Evolutionary conservation across 2,113 vertebrate genomes (phyloP), one percentile per base, ranked within the genome.

Genomic region (Lutjanus erythropterus): DNA sequence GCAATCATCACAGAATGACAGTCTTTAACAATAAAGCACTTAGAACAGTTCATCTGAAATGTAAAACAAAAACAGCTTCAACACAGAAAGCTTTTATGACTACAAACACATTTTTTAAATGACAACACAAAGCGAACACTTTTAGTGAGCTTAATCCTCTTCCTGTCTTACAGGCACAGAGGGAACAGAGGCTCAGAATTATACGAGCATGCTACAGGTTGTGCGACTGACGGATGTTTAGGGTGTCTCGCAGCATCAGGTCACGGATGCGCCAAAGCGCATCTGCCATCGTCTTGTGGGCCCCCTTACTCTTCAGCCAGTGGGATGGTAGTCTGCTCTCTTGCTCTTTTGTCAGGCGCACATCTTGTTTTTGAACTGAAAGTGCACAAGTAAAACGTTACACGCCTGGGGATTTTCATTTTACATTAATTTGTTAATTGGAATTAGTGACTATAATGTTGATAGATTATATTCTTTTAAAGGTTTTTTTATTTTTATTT

Each of bases 301-400:
- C 98, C 3, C 98, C 98, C 90, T 99, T 99, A 85, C 98, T 99
- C 88, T 99, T 98, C 88, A 99, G 85, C 98, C 98, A 99, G 84
- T 99, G 98, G 9, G 97, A 96, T 12, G 98, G 98, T 23, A 99
- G 96, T 19, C 97, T 95, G 89, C 97, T 97, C 88, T 99, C 98
- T 60, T 99, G 98, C 83, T 99, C 98, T 93, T 98, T 99, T 4
- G 97, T 97, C 84, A 99, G 88, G 62, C 98, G 97, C 49, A 99
- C 93, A 16, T 99, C 98, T 84, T 97, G 96, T 89, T 97, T 96
- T 90, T 96, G 95, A 66, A 96, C 98, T 99, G 89, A 68, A 81
- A 86, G 6, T 31, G 2, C 35, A 80, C 18, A 86, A 80, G 72
- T 29, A 16, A 71, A 25, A 52, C 47, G 42, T 33, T 9, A 39